Conservation (phyloP, 37 sponge, comb jelly and placozoan species). For the Ianthella basta region DNA sequence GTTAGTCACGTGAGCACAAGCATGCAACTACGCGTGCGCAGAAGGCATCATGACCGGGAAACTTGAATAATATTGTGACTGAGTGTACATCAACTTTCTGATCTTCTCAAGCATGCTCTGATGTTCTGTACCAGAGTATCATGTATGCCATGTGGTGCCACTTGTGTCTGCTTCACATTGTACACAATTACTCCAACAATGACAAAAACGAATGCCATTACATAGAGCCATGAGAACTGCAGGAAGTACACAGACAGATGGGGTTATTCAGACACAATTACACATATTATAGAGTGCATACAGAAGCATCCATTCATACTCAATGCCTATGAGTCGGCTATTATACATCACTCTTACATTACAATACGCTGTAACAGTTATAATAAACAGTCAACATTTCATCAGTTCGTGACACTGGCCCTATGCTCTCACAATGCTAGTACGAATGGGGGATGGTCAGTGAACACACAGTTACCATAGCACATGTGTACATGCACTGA, state of each 20-base stretch:
- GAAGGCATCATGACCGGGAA: background rate
- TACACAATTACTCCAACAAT: constrained; percentile 74
- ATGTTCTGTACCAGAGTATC: background rate
- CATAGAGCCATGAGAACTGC: constrained; percentile 82
- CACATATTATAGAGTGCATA: background rate
- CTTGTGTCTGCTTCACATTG: constrained; percentile 57
- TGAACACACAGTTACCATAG: no score
- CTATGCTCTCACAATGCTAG: no score
- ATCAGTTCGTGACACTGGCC: no score
- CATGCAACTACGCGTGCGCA: constrained; percentile 26
- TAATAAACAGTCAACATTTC: no score
- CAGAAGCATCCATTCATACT: background rate
- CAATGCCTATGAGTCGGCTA: no score
- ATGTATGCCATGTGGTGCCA: constrained; percentile 3
- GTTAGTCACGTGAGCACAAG: constrained; percentile 3
- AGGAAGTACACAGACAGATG: background rate
- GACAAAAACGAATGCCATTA: constrained; percentile 66
- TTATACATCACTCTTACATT: no score
- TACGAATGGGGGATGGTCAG: no score
- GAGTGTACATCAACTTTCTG: background rate
- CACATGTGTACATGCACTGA: no score
- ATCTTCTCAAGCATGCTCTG: background rate
- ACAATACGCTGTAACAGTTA: no score
- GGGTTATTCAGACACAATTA: constrained; percentile 1
- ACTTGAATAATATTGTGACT: background rate